Percentiles rank a stretch among this genome's conserved stretches.
These are phyloP conservation scores for Melanotaenia trifasciata DNA, from an alignment of 2,797 vertebrate species.

Conservation along the genomic window DNA sequence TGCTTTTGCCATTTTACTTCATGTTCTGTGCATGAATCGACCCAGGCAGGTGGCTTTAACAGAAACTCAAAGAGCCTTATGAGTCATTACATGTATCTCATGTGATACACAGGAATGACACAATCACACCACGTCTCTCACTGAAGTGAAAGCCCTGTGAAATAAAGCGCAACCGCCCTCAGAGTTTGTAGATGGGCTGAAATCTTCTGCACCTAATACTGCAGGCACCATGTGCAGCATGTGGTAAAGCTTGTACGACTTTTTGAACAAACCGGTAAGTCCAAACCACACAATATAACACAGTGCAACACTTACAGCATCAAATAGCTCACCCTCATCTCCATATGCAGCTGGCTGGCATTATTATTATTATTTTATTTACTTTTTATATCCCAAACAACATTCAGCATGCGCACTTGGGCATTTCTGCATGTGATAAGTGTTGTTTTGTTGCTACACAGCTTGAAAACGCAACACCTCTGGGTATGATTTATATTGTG, in stretches of 20 bases:
- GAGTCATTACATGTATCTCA: conserved; percentile 38
- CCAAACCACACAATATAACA: conserved; percentile 52
- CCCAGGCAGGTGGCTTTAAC: conserved; percentile 3
- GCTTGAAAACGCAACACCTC: conserved; percentile 38
- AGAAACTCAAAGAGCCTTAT: conserved; percentile 17
- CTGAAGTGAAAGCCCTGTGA: conserved; percentile 12
- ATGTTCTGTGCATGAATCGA: background rate
- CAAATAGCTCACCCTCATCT: conserved; percentile 11
- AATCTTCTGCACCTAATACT: conserved; percentile 38
- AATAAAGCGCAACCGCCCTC: conserved; percentile 1
- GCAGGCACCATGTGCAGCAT: conserved; percentile 31
- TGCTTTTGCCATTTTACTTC: background rate
- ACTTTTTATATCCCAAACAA: conserved; percentile 17
- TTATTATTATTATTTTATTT: background rate
- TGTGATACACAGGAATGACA: conserved; percentile 24
- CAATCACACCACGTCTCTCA: conserved; percentile 6
- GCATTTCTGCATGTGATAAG: conserved; percentile 15
- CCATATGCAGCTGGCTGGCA: conserved; percentile 1
- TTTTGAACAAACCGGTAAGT: conserved; percentile 65
- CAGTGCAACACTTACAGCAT: conserved; percentile 20
- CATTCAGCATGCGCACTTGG: background rate
- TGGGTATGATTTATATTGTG: conserved; percentile 52
- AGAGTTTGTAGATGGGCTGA: background rate
- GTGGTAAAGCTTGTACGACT: conserved; percentile 69
- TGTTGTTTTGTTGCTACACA: background rate